Evolutionary conservation across 2,113 vertebrate species (phyloP).

Genomic region (Felis catus): F.catus_Fca126_mat1.0 CM031412.1:76600501-76601000

Average conservation of each 20-base stretch:
- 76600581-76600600: not conserved
- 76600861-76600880: not conserved
- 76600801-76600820: not conserved
- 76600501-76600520: not conserved
- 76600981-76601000: not conserved
- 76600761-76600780: not conserved
- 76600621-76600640: not conserved
- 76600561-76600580: not conserved
- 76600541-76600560: not conserved
- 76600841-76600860: not conserved
- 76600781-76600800: not conserved
- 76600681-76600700: not conserved
- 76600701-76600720: not conserved
- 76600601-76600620: not conserved
- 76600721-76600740: not conserved
- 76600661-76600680: not conserved
- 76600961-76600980: rapidly evolving
- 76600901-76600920: too few relatives aligned
- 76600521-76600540: not conserved
- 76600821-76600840: not conserved
- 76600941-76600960: rapidly evolving
- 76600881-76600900: not conserved
- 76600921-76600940: too few relatives aligned
- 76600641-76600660: not conserved
- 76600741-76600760: not conserved